phyloP scores from a whole-genome alignment of 2,113 vertebrate species.

The Cricetomys ansorgei region DNA sequence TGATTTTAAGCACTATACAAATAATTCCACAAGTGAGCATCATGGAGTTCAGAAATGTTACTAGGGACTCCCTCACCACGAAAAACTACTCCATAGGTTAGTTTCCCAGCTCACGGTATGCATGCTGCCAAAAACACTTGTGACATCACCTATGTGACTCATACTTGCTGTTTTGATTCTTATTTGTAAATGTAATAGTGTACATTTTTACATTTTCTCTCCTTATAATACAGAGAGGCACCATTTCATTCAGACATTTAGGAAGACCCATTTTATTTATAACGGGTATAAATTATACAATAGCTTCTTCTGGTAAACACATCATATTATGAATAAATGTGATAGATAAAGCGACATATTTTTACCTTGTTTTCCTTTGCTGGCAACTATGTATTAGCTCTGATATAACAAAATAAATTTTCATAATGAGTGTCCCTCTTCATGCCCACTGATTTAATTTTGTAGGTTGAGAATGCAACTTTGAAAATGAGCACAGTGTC shows the following conservation, averaged over 20 bases:
- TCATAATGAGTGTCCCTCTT: not conserved
- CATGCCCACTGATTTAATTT: not conserved
- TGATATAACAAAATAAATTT: not conserved
- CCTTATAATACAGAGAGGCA: not conserved
- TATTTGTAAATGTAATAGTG: not conserved
- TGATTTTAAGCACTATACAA: not conserved
- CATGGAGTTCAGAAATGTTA: not conserved
- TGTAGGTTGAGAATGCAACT: not conserved
- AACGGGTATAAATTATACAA: not conserved
- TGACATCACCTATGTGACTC: not conserved
- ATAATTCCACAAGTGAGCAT: not conserved
- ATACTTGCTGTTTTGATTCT: not conserved
- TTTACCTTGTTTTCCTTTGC: slow-evolving; percentile 13
- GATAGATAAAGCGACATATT: not conserved
- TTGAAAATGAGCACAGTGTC: not conserved
- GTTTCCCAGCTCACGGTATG: not conserved
- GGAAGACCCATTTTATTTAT: not conserved
- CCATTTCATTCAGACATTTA: not conserved
- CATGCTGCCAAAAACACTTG: not conserved
- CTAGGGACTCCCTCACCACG: not conserved
- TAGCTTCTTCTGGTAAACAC: not conserved
- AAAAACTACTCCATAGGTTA: not conserved
- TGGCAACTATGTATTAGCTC: not conserved
- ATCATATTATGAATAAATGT: not conserved
- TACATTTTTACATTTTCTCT: not conserved